Conservation (phyloP, 2,888 invertebrate species). For the Conistra vaccinii region DNA sequence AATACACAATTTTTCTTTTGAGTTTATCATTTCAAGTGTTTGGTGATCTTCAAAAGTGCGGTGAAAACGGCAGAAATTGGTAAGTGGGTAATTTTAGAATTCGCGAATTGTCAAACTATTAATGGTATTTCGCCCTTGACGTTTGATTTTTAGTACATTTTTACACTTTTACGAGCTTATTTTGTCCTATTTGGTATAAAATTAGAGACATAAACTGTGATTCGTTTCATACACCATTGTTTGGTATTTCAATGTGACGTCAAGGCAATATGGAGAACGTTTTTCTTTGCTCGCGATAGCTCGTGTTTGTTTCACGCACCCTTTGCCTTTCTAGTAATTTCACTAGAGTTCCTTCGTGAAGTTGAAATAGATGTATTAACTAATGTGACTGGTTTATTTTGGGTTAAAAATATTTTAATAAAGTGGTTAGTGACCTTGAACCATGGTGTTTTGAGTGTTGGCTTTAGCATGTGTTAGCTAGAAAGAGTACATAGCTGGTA, state of each 20-base stretch:
- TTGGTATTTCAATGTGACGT: slow-evolving; percentile 66
- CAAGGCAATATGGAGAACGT: slow-evolving; percentile 71
- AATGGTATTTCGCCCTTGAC: slow-evolving; percentile 79
- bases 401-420: not conserved
- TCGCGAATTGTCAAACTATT: slow-evolving; percentile 69
- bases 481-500: slow-evolving; percentile 22
- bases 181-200: slow-evolving; percentile 1
- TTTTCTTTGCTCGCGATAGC: slow-evolving; percentile 46
- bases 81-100: slow-evolving; percentile 71
- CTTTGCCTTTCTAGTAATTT: slow-evolving; percentile 37
- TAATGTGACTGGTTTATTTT: slow-evolving; percentile 4
- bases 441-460: slow-evolving; percentile 41
- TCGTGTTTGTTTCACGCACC: slow-evolving; percentile 43
- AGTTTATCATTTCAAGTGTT: slow-evolving; percentile 56
- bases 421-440: slow-evolving; percentile 59
- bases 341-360: not conserved
- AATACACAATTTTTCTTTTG: slow-evolving; percentile 44
- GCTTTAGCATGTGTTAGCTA: slow-evolving; percentile 52
- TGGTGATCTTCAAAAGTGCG: slow-evolving; percentile 57
- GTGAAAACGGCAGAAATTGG: slow-evolving; percentile 68
- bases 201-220: slow-evolving; percentile 12
- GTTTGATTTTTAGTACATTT: slow-evolving; percentile 68
- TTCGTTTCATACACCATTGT: slow-evolving; percentile 41
- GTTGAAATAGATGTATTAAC: not conserved
- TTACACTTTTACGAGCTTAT: slow-evolving; percentile 39